Conservation (phyloP, 1,140 invertebrate species). For the Trachymyrmex septentrionalis region DNA sequence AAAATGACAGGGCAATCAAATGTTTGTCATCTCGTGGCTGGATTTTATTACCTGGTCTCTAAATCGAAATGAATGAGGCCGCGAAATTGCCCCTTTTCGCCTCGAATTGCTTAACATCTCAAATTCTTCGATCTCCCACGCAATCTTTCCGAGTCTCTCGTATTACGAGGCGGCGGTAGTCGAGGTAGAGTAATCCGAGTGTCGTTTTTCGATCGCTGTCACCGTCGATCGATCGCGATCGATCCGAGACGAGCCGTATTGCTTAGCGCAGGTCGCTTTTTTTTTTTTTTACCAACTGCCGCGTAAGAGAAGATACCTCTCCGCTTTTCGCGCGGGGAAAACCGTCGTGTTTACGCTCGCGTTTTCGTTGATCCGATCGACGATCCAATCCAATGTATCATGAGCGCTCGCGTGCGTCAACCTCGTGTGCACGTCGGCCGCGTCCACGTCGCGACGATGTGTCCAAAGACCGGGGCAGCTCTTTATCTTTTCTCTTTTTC, state of each 20-base stretch:
- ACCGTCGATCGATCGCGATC: slow-evolving; percentile 41
- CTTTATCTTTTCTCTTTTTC: slow-evolving; percentile 66
- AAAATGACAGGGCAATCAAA: too few relatives aligned
- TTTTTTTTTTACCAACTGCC: slow-evolving; percentile 40
- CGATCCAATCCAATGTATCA: not conserved
- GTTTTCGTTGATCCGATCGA: slow-evolving; percentile 15
- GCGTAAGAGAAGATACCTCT: not conserved
- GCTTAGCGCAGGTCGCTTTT: slow-evolving; percentile 70
- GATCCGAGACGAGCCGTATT: slow-evolving; percentile 52
- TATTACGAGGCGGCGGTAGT: not conserved
- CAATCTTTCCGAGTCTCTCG: not conserved
- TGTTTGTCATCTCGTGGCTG: too few relatives aligned
- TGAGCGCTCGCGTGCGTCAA: slow-evolving; percentile 27
- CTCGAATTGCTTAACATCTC: not conserved
- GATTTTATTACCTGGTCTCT: too few relatives aligned
- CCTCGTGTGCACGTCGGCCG: slow-evolving; percentile 11
- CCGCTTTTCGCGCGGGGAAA: slow-evolving; percentile 8
- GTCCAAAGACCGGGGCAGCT: slow-evolving; percentile 76
- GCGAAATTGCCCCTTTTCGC: not conserved
- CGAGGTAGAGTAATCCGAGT: not conserved
- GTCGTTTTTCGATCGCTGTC: slow-evolving; percentile 32
- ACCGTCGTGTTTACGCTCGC: not conserved
- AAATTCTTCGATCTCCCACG: not conserved
- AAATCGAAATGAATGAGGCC: not conserved
- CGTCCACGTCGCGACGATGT: slow-evolving; percentile 46